These are phyloP conservation scores for Mesocentrotus franciscanus DNA, from an alignment of 53 echinoderm and acorn worm genomes.

Conservation along the genomic window DNA sequence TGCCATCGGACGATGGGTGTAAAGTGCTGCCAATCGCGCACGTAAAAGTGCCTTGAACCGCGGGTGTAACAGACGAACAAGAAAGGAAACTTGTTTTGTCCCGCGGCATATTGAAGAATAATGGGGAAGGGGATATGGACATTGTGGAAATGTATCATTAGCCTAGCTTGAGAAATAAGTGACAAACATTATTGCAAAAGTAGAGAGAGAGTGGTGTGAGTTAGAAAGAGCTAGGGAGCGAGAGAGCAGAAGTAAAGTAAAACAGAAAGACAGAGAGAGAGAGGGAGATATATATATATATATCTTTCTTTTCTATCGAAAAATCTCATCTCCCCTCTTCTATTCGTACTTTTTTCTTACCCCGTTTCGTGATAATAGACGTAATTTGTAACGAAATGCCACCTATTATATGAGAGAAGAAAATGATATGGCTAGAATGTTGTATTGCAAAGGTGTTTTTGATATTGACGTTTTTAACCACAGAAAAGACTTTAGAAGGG, in stretches of 20 bases:
- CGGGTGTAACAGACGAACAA: neutral
- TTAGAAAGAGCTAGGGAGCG: neutral
- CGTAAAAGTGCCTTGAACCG: conserved; percentile 10
- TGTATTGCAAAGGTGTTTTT: no score
- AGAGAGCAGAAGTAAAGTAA: neutral
- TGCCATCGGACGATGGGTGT: conserved; percentile 10
- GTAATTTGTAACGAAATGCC: no score
- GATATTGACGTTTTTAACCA: no score
- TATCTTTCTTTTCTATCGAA: no score
- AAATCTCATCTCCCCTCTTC: no score
- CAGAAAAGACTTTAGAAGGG: no score
- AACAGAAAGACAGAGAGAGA: neutral
- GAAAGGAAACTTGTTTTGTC: neutral
- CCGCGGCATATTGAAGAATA: neutral
- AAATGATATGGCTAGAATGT: no score
- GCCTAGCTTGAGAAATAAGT: neutral
- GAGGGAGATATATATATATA: neutral
- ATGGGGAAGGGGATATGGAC: neutral
- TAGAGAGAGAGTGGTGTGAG: neutral
- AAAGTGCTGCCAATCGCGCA: conserved; percentile 1
- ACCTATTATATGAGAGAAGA: no score
- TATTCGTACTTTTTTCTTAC: no score
- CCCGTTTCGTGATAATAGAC: no score
- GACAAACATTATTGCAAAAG: conserved; percentile 2
- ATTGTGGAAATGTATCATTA: neutral